Conservation (phyloP, 2,113 vertebrate species). For the Notarius quadriscutis region DNA sequence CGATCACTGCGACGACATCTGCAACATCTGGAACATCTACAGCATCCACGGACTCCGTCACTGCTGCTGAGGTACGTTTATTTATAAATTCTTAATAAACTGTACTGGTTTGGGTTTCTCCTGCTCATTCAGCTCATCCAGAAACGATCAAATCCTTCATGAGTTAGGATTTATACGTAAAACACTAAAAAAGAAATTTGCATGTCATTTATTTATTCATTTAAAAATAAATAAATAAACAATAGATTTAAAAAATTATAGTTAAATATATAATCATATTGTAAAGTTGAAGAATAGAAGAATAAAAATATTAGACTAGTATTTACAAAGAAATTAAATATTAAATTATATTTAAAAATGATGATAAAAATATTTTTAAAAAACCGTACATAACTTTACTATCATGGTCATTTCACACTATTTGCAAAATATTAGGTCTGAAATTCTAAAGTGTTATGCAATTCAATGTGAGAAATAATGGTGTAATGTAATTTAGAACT, state of each 20-base stretch:
- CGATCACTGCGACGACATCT: background rate
- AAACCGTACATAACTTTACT: background rate
- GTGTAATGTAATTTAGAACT: background rate
- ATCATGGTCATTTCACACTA: background rate
- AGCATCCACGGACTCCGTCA: background rate
- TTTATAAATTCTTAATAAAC: background rate
- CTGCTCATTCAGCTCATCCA: background rate
- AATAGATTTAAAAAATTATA: background rate
- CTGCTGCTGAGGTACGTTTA: slow-evolving; percentile 11
- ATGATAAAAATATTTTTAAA: background rate
- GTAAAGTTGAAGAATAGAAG: background rate
- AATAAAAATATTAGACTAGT: background rate
- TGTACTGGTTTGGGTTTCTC: background rate
- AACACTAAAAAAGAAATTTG: background rate
- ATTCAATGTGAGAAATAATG: background rate
- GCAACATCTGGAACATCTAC: background rate
- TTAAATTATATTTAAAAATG: background rate
- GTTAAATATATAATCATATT: background rate
- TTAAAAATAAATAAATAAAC: background rate
- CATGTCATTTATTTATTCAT: background rate
- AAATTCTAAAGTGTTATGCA: background rate
- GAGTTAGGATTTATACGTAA: background rate
- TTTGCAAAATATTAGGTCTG: background rate
- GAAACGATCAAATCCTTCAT: background rate
- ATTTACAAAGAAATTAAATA: background rate